Evolutionary conservation across 2,797 vertebrate species (phyloP).

Genomic region (Kryptopterus vitreolus): DNA sequence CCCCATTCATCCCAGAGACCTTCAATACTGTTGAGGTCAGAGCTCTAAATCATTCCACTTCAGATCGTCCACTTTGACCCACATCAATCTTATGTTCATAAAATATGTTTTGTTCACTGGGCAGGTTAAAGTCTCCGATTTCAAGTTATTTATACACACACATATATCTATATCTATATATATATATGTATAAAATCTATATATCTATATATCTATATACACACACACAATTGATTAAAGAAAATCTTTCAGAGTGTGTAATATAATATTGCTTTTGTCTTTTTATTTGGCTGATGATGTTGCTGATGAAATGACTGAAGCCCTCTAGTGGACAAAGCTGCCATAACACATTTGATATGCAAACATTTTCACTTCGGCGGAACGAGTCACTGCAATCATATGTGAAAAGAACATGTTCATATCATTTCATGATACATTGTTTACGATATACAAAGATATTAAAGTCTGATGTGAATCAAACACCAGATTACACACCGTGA

Average conservation of each 20-base stretch:
- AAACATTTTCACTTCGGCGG: neutral
- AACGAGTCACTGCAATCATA: neutral
- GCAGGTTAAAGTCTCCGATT: no score
- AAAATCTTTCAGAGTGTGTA: neutral
- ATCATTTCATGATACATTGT: constrained; percentile 27
- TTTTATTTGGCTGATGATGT: neutral
- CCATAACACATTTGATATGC: neutral
- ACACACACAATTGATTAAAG: no score
- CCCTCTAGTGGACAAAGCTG: constrained; percentile 33
- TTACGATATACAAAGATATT: constrained; percentile 34
- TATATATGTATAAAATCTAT: no score
- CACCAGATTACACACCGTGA: constrained; percentile 18
- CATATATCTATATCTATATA: no score
- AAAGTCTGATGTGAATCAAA: constrained; percentile 30
- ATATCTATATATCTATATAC: no score
- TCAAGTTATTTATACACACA: no score
- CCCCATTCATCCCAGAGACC: no score
- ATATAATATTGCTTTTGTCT: constrained; percentile 4
- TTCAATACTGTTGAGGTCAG: no score
- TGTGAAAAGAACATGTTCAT: constrained; percentile 11
- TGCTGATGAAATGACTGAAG: constrained; percentile 33
- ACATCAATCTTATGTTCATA: no score
- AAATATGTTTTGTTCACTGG: no score
- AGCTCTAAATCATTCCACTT: no score
- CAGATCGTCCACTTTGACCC: no score